These are phyloP conservation scores for Malurus melanocephalus DNA, from an alignment of 2,113 vertebrate genomes.

Conservation along the genomic window DNA sequence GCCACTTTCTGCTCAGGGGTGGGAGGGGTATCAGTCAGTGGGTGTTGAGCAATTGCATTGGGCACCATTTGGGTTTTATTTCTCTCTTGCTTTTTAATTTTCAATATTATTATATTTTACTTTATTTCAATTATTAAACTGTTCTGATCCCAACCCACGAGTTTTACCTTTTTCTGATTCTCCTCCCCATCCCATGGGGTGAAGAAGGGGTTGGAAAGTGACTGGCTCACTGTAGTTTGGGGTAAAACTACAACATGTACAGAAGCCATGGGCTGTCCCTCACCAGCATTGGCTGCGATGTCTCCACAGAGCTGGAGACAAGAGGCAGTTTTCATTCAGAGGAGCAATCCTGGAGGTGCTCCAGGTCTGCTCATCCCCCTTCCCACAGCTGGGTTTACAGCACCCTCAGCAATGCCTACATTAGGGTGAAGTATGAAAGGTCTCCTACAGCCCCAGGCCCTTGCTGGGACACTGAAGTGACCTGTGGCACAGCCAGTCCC, in stretches of 20 bases:
- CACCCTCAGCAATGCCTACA: fast-evolving
- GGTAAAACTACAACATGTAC: fast-evolving
- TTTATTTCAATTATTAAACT: background rate
- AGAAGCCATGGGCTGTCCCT: background rate
- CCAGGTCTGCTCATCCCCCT: background rate
- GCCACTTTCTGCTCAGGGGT: background rate
- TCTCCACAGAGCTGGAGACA: background rate
- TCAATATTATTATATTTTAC: background rate
- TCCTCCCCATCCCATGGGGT: background rate
- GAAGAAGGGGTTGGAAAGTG: background rate
- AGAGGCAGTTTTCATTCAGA: background rate
- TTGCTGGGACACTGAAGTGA: background rate
- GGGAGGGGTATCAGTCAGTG: fast-evolving
- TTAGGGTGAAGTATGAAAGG: fast-evolving
- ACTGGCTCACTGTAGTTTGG: background rate
- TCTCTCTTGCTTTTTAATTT: background rate
- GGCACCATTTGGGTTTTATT: background rate
- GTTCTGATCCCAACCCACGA: background rate
- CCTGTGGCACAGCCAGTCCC: background rate
- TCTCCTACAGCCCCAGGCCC: background rate
- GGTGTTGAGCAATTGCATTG: background rate
- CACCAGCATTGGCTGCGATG: fast-evolving
- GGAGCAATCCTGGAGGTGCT: background rate
- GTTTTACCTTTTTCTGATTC: background rate
- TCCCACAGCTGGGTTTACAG: fast-evolving